A percentile compares a stretch with the other conserved stretches of the same genome.
Conservation (phyloP, 37 sponge, comb jelly and placozoan genomes). For the Oopsacas minuta region DNA sequence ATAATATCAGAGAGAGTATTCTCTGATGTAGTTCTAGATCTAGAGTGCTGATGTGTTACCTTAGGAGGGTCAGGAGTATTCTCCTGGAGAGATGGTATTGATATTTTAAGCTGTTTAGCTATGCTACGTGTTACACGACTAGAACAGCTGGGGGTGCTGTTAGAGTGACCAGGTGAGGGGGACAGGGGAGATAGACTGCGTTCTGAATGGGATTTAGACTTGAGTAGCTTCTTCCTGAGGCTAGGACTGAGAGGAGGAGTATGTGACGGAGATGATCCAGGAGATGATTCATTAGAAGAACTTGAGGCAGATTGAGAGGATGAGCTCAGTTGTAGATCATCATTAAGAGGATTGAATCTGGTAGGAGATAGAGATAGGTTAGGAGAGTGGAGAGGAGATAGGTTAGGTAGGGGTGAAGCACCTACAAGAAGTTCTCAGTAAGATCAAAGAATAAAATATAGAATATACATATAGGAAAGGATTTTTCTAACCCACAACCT, state of each 20-base stretch:
- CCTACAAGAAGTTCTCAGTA: not conserved
- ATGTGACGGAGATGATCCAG: not conserved
- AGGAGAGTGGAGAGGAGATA: not conserved
- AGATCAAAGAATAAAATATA: not conserved
- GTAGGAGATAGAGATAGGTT: not conserved
- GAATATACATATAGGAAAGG: no score
- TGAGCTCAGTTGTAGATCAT: not conserved
- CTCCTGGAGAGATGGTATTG: not conserved
- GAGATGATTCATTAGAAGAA: not conserved
- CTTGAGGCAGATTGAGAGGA: not conserved
- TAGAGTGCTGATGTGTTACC: not conserved
- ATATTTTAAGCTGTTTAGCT: not conserved
- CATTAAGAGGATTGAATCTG: not conserved
- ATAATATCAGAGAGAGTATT: not conserved
- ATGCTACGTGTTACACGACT: not conserved
- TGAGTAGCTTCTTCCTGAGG: not conserved
- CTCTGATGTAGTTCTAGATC: not conserved
- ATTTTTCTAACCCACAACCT: no score
- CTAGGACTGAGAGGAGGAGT: not conserved
- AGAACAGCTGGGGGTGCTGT: not conserved
- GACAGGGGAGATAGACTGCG: not conserved
- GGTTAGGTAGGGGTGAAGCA: not conserved
- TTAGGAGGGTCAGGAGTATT: not conserved
- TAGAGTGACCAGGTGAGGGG: not conserved
- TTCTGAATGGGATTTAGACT: not conserved